A percentile compares a stretch with the other conserved stretches of the same genome.
These are phyloP conservation scores for Nyctalus aviator DNA, from an alignment of 2,797 vertebrate genomes.

Conservation along the genomic window DNA sequence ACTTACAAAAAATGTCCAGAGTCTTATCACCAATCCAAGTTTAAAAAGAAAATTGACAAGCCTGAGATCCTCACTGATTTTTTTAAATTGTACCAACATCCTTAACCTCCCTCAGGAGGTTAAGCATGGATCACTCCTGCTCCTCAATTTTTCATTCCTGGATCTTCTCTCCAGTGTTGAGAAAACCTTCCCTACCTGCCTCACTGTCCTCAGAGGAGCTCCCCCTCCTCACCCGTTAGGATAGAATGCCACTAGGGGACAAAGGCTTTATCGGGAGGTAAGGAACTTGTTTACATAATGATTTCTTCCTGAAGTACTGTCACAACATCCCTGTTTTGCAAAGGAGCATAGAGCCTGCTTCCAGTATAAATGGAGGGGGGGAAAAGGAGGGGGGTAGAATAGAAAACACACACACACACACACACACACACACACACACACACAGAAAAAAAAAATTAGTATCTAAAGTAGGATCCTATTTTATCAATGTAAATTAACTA, in stretches of 20 bases:
- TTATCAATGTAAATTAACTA: neutral
- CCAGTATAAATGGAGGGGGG: neutral
- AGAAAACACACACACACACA: neutral
- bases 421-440: neutral
- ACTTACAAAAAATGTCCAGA: neutral
- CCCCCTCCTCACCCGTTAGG: neutral
- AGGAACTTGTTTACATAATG: neutral
- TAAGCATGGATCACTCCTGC: neutral
- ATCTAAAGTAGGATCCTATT: neutral
- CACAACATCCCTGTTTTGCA: neutral
- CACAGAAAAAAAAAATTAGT: neutral
- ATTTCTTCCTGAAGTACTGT: neutral
- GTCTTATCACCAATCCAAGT: neutral
- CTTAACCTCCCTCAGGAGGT: neutral
- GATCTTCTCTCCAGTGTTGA: neutral
- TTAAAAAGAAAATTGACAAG: neutral
- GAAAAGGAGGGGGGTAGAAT: rapidly evolving
- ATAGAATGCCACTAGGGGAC: rapidly evolving
- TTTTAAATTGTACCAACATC: neutral
- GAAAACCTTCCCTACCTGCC: neutral
- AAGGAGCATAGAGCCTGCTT: neutral
- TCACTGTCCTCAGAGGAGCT: neutral
- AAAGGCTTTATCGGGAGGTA: neutral
- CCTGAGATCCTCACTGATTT: neutral
- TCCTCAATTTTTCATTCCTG: rapidly evolving